Evolutionary conservation across 2,113 vertebrate genomes (phyloP).

Genomic region (Glaucidium brasilianum): DNA sequence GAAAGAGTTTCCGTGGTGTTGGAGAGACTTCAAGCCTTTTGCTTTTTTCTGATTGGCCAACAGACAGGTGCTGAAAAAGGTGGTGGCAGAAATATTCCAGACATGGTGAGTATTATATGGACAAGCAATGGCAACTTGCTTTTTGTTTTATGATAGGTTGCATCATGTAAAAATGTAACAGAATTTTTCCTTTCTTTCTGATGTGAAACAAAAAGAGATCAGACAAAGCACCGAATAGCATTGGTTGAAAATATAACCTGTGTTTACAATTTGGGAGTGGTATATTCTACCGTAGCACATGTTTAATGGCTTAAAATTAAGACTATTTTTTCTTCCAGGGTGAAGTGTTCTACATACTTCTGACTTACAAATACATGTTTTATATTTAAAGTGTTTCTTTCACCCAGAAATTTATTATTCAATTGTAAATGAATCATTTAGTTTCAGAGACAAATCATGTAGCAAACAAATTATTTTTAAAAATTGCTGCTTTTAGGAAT

Average conservation of each 20-base stretch:
- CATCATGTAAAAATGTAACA: not conserved
- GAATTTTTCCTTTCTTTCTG: not conserved
- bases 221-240: not conserved
- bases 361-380: not conserved
- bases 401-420: not conserved
- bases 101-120: not conserved
- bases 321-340: not conserved
- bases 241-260: not conserved
- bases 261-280: not conserved
- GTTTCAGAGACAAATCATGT: not conserved
- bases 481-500: not conserved
- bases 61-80: slow-evolving; percentile 71
- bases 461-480: not conserved
- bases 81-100: slow-evolving; percentile 73
- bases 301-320: not conserved
- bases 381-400: not conserved
- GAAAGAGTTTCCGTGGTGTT: slow-evolving; percentile 72
- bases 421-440: not conserved
- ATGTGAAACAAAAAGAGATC: not conserved
- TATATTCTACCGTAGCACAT: not conserved
- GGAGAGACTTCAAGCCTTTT: slow-evolving; percentile 57
- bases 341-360: not conserved
- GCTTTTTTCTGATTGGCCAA: slow-evolving; percentile 72
- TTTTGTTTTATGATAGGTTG: not conserved
- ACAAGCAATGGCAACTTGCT: not conserved